These are phyloP conservation scores for Zapornia atra DNA, from an alignment of 2,113 vertebrate genomes.

Conservation along the genomic window DNA sequence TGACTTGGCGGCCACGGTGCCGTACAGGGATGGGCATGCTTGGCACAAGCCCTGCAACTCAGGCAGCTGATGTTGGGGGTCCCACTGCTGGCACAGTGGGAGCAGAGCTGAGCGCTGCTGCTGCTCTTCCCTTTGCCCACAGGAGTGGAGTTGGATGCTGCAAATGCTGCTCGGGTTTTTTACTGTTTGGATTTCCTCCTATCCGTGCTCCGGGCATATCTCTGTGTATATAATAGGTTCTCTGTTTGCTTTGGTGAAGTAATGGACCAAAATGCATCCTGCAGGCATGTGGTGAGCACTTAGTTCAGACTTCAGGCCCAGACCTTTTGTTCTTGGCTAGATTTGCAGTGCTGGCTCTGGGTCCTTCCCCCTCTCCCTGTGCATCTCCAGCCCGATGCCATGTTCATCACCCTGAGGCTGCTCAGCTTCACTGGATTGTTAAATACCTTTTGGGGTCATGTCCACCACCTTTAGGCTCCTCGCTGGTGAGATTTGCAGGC, in stretches of 20 bases:
- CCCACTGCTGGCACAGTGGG: background rate
- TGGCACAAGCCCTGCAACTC: background rate
- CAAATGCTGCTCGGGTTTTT: background rate
- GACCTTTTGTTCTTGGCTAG: background rate
- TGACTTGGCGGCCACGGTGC: background rate
- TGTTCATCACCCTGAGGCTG: background rate
- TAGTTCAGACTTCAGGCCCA: background rate
- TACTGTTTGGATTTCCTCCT: background rate
- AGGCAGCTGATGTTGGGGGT: background rate
- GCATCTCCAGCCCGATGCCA: background rate
- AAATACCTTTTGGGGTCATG: background rate
- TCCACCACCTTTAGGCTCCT: rapidly evolving
- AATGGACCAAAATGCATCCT: background rate
- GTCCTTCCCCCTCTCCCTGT: background rate
- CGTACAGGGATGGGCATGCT: background rate
- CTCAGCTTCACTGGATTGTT: background rate
- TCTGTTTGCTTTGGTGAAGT: background rate
- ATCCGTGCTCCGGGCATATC: background rate
- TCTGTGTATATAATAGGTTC: background rate
- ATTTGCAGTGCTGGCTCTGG: background rate
- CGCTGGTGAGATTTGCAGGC: background rate
- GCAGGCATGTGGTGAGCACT: background rate
- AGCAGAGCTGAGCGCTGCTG: background rate
- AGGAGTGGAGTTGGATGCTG: background rate
- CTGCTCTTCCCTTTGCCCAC: background rate